Base-by-base conservation (phyloP, 2,113 vertebrate species). In the Sceloporus undulatus region DNA sequence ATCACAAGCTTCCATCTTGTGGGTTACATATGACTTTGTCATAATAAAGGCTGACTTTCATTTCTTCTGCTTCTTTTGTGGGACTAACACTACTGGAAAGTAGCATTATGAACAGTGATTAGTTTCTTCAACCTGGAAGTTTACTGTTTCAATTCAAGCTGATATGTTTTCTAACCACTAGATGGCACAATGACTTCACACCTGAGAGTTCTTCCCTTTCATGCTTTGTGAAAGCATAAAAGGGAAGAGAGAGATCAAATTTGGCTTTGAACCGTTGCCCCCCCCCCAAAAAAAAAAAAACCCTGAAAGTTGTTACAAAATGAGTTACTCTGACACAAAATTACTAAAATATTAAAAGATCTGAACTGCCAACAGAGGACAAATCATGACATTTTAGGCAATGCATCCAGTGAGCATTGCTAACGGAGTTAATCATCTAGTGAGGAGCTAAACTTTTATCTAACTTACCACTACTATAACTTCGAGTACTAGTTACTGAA, bases 121-220 rank as follows among this genome's bases (percentile, higher is more conserved):
- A 59, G 40, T 0, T 38, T 1, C 25, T 19, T 4, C 23, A 18
- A 0, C 9, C 4, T 14, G 74, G 40, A 27, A 11, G 19, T 59
- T 6, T 25, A 65, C 4, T 21, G n/a, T 14, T 59, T 81, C 25
- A 75, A 87, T 75, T 23, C 40, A 42, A 87, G 21, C 4, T 5
- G 8, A 21, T n/a, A 56, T 19, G 42, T 85, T 56, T 70, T 21
- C 0, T 0, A 4, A 38, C 92, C 94, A 76, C 91, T 77, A 93
- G 95, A 85, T 91, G 93, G 93, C 93, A 84, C 1, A 19, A 23
- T 1, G 11, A 81, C 73, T 86, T 87, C 87, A 56, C 0, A n/a
- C 59, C 34, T n/a, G 1, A 48, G 21, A 5, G 3, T 54, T 14
- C 70, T 40, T 82, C 29, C 38, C 3, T n/a, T 73, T 73, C 38